Percentiles rank a stretch among this genome's conserved stretches.
Conservation (phyloP, 2,113 vertebrate genomes). For the Falco punctatus region DNA sequence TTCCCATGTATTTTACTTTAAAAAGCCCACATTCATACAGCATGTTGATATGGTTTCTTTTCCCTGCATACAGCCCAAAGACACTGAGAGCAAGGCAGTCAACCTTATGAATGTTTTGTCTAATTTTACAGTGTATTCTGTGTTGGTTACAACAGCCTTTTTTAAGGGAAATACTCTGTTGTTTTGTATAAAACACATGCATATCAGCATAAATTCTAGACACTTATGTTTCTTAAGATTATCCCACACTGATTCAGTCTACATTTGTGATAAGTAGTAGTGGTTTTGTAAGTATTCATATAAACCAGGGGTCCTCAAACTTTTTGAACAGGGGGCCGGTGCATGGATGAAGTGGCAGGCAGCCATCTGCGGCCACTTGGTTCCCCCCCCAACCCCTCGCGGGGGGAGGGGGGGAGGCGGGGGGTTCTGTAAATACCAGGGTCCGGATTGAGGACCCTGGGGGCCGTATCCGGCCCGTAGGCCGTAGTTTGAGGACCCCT, state of each 20-base stretch:
- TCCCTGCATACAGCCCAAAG: background rate
- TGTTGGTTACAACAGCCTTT: background rate
- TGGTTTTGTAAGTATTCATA: background rate
- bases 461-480: no score
- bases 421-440: no score
- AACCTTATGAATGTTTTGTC: background rate
- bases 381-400: no score
- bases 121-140: background rate
- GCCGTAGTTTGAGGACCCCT: no score
- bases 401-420: no score
- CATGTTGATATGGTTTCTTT: background rate
- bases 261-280: background rate
- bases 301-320: background rate
- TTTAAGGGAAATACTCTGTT: background rate
- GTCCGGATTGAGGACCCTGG: no score
- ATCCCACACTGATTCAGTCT: background rate
- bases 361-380: no score
- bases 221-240: background rate
- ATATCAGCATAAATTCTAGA: background rate
- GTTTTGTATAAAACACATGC: background rate
- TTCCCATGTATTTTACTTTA: background rate
- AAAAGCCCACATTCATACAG: fast-evolving
- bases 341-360: no score
- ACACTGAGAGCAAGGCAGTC: background rate
- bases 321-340: no score